These are phyloP conservation scores for Panagrolaimus sp. DNA, from an alignment of 1,140 invertebrate genomes.

Conservation along the genomic window DNA sequence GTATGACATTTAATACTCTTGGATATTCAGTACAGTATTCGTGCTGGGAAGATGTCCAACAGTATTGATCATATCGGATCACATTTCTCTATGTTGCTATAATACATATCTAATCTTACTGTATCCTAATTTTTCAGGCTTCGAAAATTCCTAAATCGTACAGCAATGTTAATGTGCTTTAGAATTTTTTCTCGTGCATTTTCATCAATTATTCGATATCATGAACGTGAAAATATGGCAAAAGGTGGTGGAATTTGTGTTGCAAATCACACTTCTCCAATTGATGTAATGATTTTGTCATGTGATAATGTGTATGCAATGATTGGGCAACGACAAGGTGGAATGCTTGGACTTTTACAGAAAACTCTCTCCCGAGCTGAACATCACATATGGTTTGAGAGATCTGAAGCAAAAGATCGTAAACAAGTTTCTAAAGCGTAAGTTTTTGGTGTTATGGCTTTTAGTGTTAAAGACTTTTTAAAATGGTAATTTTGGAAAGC, in stretches of 20 bases:
- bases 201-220: conserved; percentile 49
- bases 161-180: conserved; percentile 73
- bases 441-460: too few species aligned
- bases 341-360: conserved; percentile 86
- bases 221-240: conserved; percentile 39
- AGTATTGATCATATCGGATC: too few species aligned
- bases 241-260: conserved; percentile 73
- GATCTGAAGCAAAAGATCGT: conserved; percentile 89
- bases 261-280: conserved; percentile 96
- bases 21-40: too few species aligned
- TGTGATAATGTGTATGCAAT: conserved; percentile 91
- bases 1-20: too few species aligned
- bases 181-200: conserved; percentile 49
- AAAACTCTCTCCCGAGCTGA: conserved; percentile 82
- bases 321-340: conserved; percentile 93
- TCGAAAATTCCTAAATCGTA: conserved; percentile 67
- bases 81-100: neutral
- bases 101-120: conserved; percentile 11
- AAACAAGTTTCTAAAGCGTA: conserved; percentile 40
- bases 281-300: conserved; percentile 91
- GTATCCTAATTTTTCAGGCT: too few species aligned
- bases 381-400: conserved; percentile 95
- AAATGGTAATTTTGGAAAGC: conserved; percentile 61
- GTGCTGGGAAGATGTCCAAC: too few species aligned
- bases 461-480: too few species aligned